A percentile compares a stretch with the other conserved stretches of the same genome.
These are phyloP conservation scores for Palaemon carinicauda DNA, from an alignment of 1,140 invertebrate species.

Conservation along the genomic window DNA sequence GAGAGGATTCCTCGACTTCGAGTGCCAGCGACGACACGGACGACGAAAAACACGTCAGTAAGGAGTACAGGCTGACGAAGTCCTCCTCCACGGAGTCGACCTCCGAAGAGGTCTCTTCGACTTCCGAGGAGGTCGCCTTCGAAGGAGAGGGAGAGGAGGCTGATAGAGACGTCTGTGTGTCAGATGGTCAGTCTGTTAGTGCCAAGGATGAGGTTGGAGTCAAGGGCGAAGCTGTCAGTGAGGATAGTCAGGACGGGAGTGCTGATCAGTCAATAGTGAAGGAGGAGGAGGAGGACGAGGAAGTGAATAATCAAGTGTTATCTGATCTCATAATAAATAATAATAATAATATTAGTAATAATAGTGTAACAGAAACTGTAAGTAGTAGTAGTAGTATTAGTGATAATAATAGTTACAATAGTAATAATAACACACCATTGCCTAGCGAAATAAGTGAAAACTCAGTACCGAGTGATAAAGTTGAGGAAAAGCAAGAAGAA, in stretches of 20 bases:
- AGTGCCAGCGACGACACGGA: slow-evolving; percentile 49
- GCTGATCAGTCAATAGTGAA: background rate
- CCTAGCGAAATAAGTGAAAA: too few species aligned
- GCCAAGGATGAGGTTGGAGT: background rate
- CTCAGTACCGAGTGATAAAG: background rate
- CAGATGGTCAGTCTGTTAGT: too few species aligned
- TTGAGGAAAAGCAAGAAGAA: background rate
- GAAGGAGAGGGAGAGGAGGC: background rate
- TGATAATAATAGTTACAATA: background rate
- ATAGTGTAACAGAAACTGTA: background rate
- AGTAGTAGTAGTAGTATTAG: background rate
- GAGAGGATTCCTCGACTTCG: slow-evolving; percentile 30
- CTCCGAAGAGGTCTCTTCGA: slow-evolving; percentile 25
- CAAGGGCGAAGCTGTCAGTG: background rate
- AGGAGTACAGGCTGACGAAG: slow-evolving; percentile 49
- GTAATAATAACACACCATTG: background rate
- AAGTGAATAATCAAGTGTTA: background rate
- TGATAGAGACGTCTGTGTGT: background rate
- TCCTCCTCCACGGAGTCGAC: slow-evolving; percentile 48
- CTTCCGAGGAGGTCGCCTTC: background rate
- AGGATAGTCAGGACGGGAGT: background rate
- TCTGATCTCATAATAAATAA: slow-evolving; percentile 24
- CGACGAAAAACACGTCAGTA: slow-evolving; percentile 57
- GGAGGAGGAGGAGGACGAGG: background rate
- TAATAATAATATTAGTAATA: background rate